Conservation (phyloP, 30 jellyfish, hydroid and myxozoan species). For the Calvadosia cruxmelitensis region DNA sequence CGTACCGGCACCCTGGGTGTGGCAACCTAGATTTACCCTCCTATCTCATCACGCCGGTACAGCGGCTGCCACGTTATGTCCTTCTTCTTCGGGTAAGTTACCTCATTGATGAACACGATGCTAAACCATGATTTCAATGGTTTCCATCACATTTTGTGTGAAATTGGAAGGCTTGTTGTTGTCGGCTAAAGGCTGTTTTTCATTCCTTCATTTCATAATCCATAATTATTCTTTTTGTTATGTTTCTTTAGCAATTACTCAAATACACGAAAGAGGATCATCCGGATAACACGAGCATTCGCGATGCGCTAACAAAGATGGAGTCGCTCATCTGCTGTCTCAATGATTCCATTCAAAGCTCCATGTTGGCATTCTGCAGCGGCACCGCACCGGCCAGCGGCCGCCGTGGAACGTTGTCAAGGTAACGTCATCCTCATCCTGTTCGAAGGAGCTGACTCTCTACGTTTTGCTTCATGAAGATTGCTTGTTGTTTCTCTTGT, state of each 20-base stretch:
- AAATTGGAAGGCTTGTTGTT: too few species aligned
- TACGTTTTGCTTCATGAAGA: too few species aligned
- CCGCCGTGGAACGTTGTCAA: not conserved
- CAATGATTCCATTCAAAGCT: constrained; percentile 74
- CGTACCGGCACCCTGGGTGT: constrained; percentile 25
- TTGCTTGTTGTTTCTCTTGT: too few species aligned
- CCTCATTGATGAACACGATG: too few species aligned
- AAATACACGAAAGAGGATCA: constrained; percentile 89
- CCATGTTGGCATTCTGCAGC: constrained; percentile 53
- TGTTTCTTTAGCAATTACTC: constrained; percentile 47
- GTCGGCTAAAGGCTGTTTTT: too few species aligned
- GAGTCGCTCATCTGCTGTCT: constrained; percentile 64
- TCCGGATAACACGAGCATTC: constrained; percentile 55
- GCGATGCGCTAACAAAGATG: constrained; percentile 70
- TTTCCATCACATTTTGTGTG: too few species aligned
- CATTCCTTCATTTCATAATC: not conserved
- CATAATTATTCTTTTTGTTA: not conserved
- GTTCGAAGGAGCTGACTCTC: too few species aligned
- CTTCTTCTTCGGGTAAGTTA: constrained; percentile 74
- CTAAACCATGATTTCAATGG: too few species aligned
- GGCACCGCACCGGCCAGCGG: not conserved
- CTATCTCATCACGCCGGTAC: constrained; percentile 80
- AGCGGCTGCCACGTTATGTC: constrained; percentile 80
- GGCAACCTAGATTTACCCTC: constrained; percentile 87
- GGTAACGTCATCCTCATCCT: too few species aligned